phyloP scores from a whole-genome alignment of 2,888 invertebrate genomes.

The Eupeodes latifasciatus region DNA sequence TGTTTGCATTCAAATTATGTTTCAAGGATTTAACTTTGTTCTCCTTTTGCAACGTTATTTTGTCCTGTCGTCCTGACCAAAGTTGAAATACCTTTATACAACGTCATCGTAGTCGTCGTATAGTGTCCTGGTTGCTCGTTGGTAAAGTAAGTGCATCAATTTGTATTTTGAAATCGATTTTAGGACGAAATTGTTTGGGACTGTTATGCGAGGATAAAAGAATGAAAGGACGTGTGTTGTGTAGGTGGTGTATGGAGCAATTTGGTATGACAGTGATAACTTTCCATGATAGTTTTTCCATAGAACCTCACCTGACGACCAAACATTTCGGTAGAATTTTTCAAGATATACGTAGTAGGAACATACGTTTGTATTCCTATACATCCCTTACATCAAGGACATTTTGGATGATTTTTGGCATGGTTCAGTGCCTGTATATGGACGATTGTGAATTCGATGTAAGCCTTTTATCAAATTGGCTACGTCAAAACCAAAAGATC shows the following conservation, averaged over 20 bases:
- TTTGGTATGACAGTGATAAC: conserved; percentile 47
- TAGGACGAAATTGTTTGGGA: not conserved
- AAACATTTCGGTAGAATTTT: not conserved
- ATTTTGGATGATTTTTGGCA: not conserved
- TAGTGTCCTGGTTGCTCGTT: not conserved
- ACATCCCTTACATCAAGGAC: conserved; percentile 38
- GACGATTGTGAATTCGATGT: conserved; percentile 33
- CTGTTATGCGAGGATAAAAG: not conserved
- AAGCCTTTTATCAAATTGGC: not conserved
- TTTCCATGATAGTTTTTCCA: conserved; percentile 15
- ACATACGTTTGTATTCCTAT: not conserved
- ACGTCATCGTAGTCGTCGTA: not conserved
- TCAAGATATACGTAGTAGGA: not conserved
- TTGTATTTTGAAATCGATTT: conserved; percentile 48
- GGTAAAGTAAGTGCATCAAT: conserved; percentile 45
- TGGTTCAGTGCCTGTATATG: not conserved
- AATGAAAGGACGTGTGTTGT: no score
- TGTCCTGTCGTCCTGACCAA: conserved; percentile 22
- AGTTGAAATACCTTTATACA: conserved; percentile 4
- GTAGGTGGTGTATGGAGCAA: conserved; percentile 13
- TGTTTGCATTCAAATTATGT: conserved; percentile 68
- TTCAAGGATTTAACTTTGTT: conserved; percentile 48
- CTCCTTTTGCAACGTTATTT: not conserved
- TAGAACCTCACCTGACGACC: no score
- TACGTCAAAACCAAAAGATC: not conserved